phyloP scores from a whole-genome alignment of 2,888 invertebrate genomes.

The Rambutsinella grinnellia region DNA sequence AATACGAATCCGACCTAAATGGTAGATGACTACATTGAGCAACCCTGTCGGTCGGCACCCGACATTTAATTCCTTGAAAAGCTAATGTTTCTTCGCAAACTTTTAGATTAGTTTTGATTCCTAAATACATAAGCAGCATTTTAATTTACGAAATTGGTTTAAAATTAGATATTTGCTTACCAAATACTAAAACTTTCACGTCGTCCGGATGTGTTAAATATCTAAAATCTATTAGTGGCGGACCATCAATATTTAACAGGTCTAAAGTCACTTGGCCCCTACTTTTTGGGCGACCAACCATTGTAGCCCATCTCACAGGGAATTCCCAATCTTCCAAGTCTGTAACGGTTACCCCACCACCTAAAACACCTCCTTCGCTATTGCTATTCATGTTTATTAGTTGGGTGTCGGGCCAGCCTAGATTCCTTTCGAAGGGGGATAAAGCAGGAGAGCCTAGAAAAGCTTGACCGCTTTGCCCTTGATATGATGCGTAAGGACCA shows the following conservation, averaged over 20 bases:
- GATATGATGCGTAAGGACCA: background rate
- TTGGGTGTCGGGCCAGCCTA: background rate
- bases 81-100: background rate
- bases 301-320: background rate
- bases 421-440: background rate
- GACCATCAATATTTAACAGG: constrained; percentile 4
- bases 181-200: background rate
- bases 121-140: no score
- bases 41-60: background rate
- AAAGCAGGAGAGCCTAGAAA: background rate
- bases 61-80: background rate
- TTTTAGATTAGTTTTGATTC: background rate
- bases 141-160: no score
- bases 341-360: background rate
- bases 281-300: constrained; percentile 11
- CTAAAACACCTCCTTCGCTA: background rate
- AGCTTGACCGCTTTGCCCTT: background rate
- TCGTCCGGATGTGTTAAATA: constrained; percentile 6
- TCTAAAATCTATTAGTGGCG: constrained; percentile 31
- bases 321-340: background rate
- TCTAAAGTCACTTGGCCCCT: constrained; percentile 10
- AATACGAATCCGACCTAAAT: background rate
- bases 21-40: background rate
- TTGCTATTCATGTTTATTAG: background rate
- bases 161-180: background rate